phyloP scores from a whole-genome alignment of 2,113 vertebrate species.

The Aix galericulata region DNA sequence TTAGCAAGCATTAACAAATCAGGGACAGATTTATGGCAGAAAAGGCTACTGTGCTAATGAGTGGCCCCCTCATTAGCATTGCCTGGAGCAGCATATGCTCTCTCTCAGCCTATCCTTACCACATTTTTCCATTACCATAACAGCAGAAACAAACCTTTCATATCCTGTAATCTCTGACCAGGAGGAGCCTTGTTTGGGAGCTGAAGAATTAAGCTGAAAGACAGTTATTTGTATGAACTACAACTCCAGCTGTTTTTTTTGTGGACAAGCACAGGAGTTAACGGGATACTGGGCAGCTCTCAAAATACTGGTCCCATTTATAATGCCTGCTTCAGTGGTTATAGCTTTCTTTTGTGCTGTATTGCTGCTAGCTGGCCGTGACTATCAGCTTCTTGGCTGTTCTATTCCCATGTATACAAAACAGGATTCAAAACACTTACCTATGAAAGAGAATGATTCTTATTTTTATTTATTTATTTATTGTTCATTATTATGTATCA shows the following conservation, averaged over 20 bases:
- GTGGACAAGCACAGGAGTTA: not conserved
- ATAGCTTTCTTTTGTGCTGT: not conserved
- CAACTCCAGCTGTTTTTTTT: not conserved
- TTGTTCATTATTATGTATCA: not conserved
- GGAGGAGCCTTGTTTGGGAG: not conserved
- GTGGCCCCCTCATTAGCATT: constrained; percentile 11
- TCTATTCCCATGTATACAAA: not conserved
- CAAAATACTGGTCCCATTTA: not conserved
- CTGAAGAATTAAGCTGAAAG: not conserved
- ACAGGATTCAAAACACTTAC: not conserved
- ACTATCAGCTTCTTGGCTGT: not conserved
- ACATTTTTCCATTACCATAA: constrained; percentile 2
- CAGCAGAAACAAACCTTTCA: constrained; percentile 26
- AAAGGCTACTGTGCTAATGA: constrained; percentile 53
- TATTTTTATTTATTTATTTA: not conserved
- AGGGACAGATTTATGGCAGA: constrained; percentile 43
- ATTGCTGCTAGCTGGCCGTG: not conserved
- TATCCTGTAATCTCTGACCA: not conserved
- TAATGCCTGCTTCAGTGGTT: not conserved
- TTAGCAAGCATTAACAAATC: constrained; percentile 53
- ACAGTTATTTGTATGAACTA: not conserved
- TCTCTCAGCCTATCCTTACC: not conserved
- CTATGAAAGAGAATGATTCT: not conserved
- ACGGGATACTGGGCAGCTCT: not conserved
- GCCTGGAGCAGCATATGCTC: constrained; percentile 30